These are phyloP conservation scores for Collichthys lucidus DNA, from an alignment of 2,113 vertebrate genomes.

Conservation along the genomic window DNA sequence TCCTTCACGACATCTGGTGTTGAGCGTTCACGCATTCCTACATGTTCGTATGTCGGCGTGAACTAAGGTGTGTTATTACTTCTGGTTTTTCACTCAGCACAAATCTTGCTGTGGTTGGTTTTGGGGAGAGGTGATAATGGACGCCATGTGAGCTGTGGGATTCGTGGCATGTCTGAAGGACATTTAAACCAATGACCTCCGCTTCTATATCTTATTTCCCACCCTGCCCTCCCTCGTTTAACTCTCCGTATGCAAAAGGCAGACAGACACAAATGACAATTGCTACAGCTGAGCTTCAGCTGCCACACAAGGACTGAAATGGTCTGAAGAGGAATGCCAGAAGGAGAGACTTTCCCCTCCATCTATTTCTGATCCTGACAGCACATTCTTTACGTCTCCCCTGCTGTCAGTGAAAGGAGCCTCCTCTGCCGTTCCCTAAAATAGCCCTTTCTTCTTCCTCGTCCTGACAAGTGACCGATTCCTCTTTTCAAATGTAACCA, in stretches of 20 bases:
- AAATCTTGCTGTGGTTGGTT: slow-evolving; percentile 25
- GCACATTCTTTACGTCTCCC: slow-evolving; percentile 56
- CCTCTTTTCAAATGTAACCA: slow-evolving; percentile 60
- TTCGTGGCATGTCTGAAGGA: slow-evolving; percentile 40
- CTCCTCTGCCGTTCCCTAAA: slow-evolving; percentile 57
- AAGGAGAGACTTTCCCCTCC: slow-evolving; percentile 63
- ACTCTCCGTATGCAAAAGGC: neutral
- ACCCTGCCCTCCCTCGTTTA: neutral
- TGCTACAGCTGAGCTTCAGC: slow-evolving; percentile 48
- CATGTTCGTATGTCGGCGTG: slow-evolving; percentile 9
- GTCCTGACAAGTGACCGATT: slow-evolving; percentile 47
- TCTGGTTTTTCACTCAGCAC: slow-evolving; percentile 8
- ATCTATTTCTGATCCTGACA: slow-evolving; percentile 66
- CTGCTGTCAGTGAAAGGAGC: slow-evolving; percentile 48
- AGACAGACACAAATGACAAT: slow-evolving; percentile 23
- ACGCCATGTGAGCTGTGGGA: slow-evolving; percentile 37
- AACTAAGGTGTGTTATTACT: slow-evolving; percentile 33
- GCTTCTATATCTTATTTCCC: slow-evolving; percentile 15
- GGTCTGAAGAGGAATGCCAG: slow-evolving; percentile 35
- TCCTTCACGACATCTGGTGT: neutral
- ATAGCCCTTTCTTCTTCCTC: slow-evolving; percentile 56
- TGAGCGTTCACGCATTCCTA: neutral
- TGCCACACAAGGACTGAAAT: slow-evolving; percentile 30
- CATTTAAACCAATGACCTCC: slow-evolving; percentile 44
- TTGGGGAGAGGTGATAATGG: slow-evolving; percentile 53